These are phyloP conservation scores for Drosophila triauraria DNA, from an alignment of 1,140 invertebrate species.

Conservation along the genomic window DNA sequence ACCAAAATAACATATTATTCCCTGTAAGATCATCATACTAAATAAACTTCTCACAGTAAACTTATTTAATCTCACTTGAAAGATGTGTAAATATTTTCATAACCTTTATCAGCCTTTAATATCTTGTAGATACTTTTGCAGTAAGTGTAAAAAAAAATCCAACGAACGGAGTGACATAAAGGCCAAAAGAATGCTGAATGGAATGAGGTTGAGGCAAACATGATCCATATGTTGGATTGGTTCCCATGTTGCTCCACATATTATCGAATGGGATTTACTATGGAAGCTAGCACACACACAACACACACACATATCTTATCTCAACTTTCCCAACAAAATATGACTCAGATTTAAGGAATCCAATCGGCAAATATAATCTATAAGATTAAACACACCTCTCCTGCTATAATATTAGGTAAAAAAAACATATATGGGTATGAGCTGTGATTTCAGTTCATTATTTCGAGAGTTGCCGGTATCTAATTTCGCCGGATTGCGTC, in stretches of 20 bases:
- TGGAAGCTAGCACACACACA: not conserved
- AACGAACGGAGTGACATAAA: conserved; percentile 22
- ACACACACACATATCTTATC: conserved; percentile 17
- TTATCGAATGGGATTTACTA: conserved; percentile 12
- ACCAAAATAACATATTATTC: not conserved
- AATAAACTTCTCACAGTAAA: too few relatives aligned
- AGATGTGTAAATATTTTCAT: not conserved
- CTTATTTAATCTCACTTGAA: not conserved
- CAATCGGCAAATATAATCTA: conserved; percentile 17
- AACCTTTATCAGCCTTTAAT: not conserved
- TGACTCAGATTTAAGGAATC: conserved; percentile 26
- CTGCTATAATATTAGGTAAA: conserved; percentile 14
- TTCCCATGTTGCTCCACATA: conserved; percentile 15
- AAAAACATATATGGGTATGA: conserved; percentile 16
- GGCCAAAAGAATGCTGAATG: conserved; percentile 22
- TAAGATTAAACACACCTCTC: conserved; percentile 15
- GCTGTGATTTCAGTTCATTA: conserved; percentile 37
- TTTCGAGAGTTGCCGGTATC: conserved; percentile 50
- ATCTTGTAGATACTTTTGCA: not conserved
- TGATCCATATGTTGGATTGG: conserved; percentile 34
- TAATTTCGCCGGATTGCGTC: conserved; percentile 48
- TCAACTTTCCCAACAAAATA: conserved; percentile 21
- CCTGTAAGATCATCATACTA: not conserved
- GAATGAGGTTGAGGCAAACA: conserved; percentile 45
- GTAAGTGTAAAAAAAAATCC: conserved; percentile 22